A percentile compares a stretch with the other conserved stretches of the same genome.
phyloP scores from a whole-genome alignment of 2,888 invertebrate species.

The Diaperis boleti region DNA sequence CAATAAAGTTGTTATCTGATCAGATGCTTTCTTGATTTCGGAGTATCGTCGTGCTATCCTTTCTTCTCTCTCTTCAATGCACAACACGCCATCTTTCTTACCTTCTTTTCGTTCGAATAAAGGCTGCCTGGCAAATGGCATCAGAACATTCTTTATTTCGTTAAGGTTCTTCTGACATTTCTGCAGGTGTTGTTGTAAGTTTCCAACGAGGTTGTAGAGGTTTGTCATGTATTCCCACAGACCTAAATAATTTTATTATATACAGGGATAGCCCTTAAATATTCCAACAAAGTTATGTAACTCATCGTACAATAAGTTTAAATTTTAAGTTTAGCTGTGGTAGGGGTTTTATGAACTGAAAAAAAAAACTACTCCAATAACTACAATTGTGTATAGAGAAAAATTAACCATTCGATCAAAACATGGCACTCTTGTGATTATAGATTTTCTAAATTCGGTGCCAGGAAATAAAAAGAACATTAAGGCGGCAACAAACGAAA shows the following conservation, averaged over 20 bases:
- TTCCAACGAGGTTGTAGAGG: slow-evolving; percentile 82
- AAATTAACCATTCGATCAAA: no score
- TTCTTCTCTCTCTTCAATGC: slow-evolving; percentile 85
- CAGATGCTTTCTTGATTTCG: slow-evolving; percentile 80
- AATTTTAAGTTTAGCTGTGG: no score
- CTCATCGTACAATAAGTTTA: no score
- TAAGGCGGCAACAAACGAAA: no score
- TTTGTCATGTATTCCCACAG: slow-evolving; percentile 86
- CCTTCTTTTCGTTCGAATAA: slow-evolving; percentile 91
- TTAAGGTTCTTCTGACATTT: slow-evolving; percentile 88
- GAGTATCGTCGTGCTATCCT: slow-evolving; percentile 81
- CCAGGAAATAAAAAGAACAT: no score
- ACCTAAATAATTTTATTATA: slow-evolving; percentile 62
- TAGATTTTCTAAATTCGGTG: no score
- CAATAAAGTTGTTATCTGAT: slow-evolving; percentile 79
- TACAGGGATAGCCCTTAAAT: no score
- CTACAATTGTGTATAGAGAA: no score
- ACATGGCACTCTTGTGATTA: no score
- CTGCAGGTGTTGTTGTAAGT: slow-evolving; percentile 83
- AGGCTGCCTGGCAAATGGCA: slow-evolving; percentile 85
- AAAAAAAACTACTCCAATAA: no score
- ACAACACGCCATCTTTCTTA: slow-evolving; percentile 85
- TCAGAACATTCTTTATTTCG: slow-evolving; percentile 83
- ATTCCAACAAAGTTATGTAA: background rate
- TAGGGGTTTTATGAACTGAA: no score